Percentiles rank a stretch among this genome's conserved stretches.
Conservation (phyloP, 53 echinoderm and acorn worm genomes). For the Mesocentrotus franciscanus region DNA sequence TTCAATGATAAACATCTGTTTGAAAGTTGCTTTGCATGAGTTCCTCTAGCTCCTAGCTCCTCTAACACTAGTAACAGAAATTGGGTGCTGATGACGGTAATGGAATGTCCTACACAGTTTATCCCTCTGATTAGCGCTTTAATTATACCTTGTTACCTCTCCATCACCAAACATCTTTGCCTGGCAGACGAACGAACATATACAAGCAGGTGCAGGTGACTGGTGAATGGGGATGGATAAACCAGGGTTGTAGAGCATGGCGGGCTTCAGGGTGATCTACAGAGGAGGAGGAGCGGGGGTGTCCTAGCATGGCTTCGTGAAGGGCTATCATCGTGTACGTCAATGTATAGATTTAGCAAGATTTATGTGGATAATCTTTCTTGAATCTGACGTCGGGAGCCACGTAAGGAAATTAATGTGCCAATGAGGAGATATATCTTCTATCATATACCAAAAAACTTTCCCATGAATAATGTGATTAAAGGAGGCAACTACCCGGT, state of each 20-base stretch:
- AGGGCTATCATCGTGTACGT: neutral
- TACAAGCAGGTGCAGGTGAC: neutral
- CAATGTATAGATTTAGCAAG: neutral
- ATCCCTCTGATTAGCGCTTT: neutral
- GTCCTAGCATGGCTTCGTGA: neutral
- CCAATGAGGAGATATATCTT: too few species aligned
- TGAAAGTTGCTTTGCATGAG: neutral
- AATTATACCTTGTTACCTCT: slow-evolving; percentile 3
- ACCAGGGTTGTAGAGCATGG: neutral
- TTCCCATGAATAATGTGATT: too few species aligned
- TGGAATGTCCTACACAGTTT: neutral
- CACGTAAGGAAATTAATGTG: too few species aligned
- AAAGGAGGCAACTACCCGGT: too few species aligned
- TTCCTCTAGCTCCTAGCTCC: neutral
- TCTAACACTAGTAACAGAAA: neutral
- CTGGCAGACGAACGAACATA: neutral
- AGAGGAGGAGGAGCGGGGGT: neutral
- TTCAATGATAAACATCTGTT: neutral
- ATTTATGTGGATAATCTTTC: neutral
- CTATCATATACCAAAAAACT: too few species aligned
- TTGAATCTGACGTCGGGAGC: too few species aligned
- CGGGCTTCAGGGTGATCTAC: neutral
- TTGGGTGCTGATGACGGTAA: neutral
- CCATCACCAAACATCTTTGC: neutral
- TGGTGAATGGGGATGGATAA: neutral